phyloP scores from a whole-genome alignment of 2,113 vertebrate genomes.

The Neoarius graeffei region DNA sequence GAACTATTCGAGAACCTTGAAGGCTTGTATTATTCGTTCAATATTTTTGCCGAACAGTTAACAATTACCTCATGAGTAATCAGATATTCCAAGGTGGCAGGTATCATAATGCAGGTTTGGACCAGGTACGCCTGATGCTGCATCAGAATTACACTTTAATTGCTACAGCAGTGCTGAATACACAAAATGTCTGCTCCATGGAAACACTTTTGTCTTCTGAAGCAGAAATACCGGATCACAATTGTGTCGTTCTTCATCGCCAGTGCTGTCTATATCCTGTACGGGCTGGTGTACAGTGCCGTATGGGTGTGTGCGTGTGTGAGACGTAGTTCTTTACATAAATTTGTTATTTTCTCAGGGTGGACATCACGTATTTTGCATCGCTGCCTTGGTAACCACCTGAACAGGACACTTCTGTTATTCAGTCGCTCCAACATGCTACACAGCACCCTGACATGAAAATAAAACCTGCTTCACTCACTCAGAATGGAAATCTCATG shows the following conservation, averaged over 20 bases:
- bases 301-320: constrained; percentile 17
- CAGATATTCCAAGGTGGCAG: too few relatives aligned
- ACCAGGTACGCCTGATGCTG: neutral
- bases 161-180: constrained; percentile 18
- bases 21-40: neutral
- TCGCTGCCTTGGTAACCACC: constrained; percentile 29
- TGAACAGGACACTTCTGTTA: constrained; percentile 1
- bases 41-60: neutral
- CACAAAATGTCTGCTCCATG: constrained; percentile 17
- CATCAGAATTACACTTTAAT: constrained; percentile 20
- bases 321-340: constrained; percentile 22
- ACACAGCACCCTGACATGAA: neutral
- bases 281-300: neutral
- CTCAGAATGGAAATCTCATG: neutral
- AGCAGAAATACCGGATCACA: neutral
- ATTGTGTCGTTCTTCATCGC: too few relatives aligned
- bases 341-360: constrained; percentile 13
- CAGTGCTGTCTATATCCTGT: neutral
- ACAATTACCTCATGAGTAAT: neutral
- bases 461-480: constrained; percentile 37
- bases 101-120: constrained; percentile 23
- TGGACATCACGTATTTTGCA: neutral
- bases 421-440: neutral
- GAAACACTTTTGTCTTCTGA: neutral
- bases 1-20: neutral